A percentile compares a stretch with the other conserved stretches of the same genome.
These are phyloP conservation scores for Colaptes auratus DNA, from an alignment of 2,113 vertebrate species.

Conservation along the genomic window DNA sequence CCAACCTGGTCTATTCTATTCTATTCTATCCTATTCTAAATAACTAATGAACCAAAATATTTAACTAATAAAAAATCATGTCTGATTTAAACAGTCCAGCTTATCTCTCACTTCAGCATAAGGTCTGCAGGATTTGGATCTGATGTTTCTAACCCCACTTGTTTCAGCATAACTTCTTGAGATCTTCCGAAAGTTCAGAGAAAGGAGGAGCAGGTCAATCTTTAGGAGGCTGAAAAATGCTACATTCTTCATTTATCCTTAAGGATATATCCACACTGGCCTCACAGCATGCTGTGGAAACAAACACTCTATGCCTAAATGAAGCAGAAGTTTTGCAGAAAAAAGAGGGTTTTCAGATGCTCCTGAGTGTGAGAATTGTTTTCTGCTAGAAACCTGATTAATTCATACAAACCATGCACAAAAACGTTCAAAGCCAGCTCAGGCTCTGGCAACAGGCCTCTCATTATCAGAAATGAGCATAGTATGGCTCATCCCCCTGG, in stretches of 20 bases:
- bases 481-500: not conserved
- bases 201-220: not conserved
- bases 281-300: not conserved
- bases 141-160: not conserved
- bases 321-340: not conserved
- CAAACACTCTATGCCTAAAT: not conserved
- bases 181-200: not conserved
- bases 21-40: too few species aligned
- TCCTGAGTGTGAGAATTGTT: not conserved
- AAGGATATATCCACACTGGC: not conserved
- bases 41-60: not conserved
- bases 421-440: not conserved
- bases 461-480: rapidly evolving
- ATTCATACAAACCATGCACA: not conserved
- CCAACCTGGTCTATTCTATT: too few species aligned
- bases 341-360: not conserved
- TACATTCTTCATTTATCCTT: not conserved
- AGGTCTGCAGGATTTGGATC: not conserved
- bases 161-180: not conserved
- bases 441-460: not conserved
- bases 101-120: not conserved
- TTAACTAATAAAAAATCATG: not conserved
- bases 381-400: not conserved
- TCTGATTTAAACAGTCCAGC: not conserved
- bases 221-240: not conserved